These are phyloP conservation scores for Dynastes grantii DNA, from an alignment of 2,888 invertebrate species.

Conservation along the genomic window DNA sequence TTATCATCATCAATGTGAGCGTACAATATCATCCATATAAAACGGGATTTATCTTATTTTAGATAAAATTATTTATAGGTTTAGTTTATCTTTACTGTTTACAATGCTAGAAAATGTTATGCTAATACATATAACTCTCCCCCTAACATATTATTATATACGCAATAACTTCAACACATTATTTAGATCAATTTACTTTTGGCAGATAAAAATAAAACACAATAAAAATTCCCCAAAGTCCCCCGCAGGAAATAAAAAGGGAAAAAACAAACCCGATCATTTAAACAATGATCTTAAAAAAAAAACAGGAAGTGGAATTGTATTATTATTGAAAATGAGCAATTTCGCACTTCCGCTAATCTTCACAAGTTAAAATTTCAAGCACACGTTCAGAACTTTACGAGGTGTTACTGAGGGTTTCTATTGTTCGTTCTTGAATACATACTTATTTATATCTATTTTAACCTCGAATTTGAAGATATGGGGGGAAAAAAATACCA, in stretches of 20 bases:
- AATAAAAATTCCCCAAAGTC: neutral
- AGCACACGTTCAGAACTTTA: too few species aligned
- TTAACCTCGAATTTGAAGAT: too few species aligned
- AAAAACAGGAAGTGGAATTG: neutral
- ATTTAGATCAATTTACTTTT: too few species aligned
- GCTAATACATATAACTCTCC: neutral
- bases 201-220: too few species aligned
- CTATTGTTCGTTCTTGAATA: too few species aligned
- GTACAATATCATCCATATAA: neutral
- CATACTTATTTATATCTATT: too few species aligned
- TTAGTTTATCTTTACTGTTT: slow-evolving; percentile 2
- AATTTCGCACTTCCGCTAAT: slow-evolving; percentile 15
- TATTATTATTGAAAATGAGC: neutral
- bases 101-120: slow-evolving; percentile 13
- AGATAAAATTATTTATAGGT: slow-evolving; percentile 29
- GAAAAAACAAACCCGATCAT: neutral
- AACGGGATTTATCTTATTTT: slow-evolving; percentile 16
- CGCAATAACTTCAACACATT: too few species aligned
- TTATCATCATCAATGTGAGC: too few species aligned
- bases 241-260: neutral
- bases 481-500: too few species aligned
- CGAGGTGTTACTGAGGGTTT: too few species aligned
- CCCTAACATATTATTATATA: neutral
- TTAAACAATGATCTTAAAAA: neutral
- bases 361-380: neutral